These are phyloP conservation scores for Rhimphoctona megacephalus DNA, from an alignment of 2,888 invertebrate genomes.

Conservation along the genomic window DNA sequence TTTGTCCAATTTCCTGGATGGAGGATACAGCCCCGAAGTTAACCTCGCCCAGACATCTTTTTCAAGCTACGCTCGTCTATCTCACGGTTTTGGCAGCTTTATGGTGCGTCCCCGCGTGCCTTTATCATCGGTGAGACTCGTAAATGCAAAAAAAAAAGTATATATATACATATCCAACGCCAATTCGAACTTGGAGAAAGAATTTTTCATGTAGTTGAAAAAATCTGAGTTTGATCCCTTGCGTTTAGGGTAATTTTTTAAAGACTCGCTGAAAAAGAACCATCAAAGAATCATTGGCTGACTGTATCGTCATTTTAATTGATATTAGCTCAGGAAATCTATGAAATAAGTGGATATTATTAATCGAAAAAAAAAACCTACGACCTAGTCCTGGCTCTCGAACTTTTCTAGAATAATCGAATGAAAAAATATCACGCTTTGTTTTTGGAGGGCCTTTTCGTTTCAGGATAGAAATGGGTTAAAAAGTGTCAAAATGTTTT, in stretches of 20 bases:
- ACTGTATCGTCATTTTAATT: not conserved
- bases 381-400: not conserved
- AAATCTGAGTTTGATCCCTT: not conserved
- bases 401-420: not conserved
- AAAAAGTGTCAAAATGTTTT: too few species aligned
- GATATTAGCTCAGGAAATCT: not conserved
- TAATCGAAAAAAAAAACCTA: not conserved
- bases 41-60: conserved; percentile 74
- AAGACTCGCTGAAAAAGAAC: not conserved
- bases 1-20: conserved; percentile 76
- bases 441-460: not conserved
- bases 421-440: not conserved
- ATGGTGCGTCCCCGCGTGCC: conserved; percentile 79
- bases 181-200: not conserved
- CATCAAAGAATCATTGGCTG: not conserved
- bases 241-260: not conserved
- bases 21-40: conserved; percentile 73
- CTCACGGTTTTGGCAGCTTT: conserved; percentile 76
- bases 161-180: not conserved
- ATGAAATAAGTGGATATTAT: not conserved
- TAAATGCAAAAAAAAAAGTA: conserved; percentile 2
- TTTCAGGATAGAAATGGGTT: too few species aligned
- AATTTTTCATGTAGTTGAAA: not conserved
- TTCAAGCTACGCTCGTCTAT: conserved; percentile 79
- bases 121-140: conserved; percentile 79